Evolutionary conservation across 2,888 invertebrate species (phyloP).

Genomic region (Brachylomia viminalis): DNA sequence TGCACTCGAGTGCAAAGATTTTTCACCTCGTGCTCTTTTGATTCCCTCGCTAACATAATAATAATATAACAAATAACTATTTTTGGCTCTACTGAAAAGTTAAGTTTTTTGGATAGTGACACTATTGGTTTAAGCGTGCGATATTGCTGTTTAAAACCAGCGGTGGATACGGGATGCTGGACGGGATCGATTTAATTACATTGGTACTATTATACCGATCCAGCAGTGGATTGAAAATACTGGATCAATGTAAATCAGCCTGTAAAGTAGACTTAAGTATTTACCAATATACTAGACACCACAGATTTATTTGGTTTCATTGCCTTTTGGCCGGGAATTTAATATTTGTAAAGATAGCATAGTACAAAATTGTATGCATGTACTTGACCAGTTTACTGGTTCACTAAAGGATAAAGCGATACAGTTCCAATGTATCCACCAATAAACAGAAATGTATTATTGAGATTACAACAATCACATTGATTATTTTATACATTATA

Average conservation of each 20-base stretch:
- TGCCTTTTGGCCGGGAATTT: conserved; percentile 12
- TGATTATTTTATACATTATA: conserved; percentile 1
- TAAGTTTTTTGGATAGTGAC: too few relatives aligned
- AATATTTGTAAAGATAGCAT: conserved; percentile 17
- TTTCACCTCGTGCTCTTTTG: too few relatives aligned
- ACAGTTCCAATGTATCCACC: conserved; percentile 15
- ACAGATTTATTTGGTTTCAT: background rate
- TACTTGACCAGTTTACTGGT: conserved; percentile 35
- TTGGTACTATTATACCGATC: background rate
- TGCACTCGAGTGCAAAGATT: too few relatives aligned
- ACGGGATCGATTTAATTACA: background rate
- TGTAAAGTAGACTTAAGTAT: conserved; percentile 9
- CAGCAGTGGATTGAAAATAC: background rate
- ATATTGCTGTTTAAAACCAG: background rate
- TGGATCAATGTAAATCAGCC: conserved; percentile 16
- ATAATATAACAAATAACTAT: too few relatives aligned
- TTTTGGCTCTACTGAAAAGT: too few relatives aligned
- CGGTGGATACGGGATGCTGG: background rate
- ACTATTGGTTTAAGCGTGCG: too few relatives aligned
- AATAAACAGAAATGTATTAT: conserved; percentile 13
- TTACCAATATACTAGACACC: background rate
- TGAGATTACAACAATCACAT: conserved; percentile 16
- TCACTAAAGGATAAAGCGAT: background rate
- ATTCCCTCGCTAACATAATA: too few relatives aligned
- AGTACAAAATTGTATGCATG: conserved; percentile 9